phyloP scores from a whole-genome alignment of 2,888 invertebrate species.

The Drosophila vallismaia region DNA sequence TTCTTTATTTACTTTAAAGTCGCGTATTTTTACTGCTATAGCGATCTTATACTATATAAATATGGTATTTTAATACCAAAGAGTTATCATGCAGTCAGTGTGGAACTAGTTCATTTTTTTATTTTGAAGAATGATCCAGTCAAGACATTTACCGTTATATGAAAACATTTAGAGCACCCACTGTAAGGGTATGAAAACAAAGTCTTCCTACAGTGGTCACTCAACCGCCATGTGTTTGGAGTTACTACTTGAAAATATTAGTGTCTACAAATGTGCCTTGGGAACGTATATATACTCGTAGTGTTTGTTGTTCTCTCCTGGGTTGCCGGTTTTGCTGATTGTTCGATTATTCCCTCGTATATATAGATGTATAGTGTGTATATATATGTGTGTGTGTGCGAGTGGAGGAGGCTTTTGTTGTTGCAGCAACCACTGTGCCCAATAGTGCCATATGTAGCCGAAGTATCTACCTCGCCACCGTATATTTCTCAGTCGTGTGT shows the following conservation, averaged over 20 bases:
- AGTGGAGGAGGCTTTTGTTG: not conserved
- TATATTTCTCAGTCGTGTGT: slow-evolving; percentile 45
- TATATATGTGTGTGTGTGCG: not conserved
- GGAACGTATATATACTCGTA: slow-evolving; percentile 4
- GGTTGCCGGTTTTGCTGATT: slow-evolving; percentile 30
- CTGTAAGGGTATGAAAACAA: slow-evolving; percentile 14
- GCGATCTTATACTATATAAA: too few species aligned
- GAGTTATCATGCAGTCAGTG: too few species aligned
- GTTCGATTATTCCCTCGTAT: slow-evolving; percentile 20
- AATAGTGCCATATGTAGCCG: slow-evolving; percentile 23
- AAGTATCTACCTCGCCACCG: slow-evolving; percentile 20
- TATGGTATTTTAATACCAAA: too few species aligned
- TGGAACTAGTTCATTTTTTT: not conserved
- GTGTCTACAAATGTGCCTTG: slow-evolving; percentile 2
- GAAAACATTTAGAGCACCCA: not conserved
- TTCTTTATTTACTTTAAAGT: not conserved
- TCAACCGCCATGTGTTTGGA: slow-evolving; percentile 26
- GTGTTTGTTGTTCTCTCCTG: slow-evolving; percentile 23
- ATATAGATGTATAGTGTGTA: not conserved
- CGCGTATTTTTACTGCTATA: too few species aligned
- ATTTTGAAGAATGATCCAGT: not conserved
- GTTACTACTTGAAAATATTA: slow-evolving; percentile 4
- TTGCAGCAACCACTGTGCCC: slow-evolving; percentile 43
- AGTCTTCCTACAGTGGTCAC: slow-evolving; percentile 24
- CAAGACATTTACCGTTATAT: slow-evolving; percentile 5